These are phyloP conservation scores for Dysmachus trigonus DNA, from an alignment of 2,888 invertebrate genomes.

Conservation along the genomic window DNA sequence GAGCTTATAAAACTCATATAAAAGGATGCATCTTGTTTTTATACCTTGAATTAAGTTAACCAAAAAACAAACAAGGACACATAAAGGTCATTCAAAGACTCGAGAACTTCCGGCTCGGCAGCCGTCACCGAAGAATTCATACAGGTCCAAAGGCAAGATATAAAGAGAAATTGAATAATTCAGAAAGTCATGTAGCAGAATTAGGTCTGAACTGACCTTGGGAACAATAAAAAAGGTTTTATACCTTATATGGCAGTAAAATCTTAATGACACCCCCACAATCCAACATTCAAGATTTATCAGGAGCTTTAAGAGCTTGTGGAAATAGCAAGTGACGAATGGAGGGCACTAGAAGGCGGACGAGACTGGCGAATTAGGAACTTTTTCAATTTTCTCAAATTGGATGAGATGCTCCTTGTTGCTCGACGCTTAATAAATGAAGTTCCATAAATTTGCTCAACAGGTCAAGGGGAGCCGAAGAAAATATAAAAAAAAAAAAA, in stretches of 20 bases:
- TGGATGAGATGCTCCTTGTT: background rate
- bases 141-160: background rate
- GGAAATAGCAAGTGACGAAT: background rate
- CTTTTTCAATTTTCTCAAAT: constrained; percentile 19
- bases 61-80: background rate
- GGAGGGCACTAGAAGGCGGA: background rate
- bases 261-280: background rate
- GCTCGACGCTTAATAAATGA: constrained; percentile 12
- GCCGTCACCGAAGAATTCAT: background rate
- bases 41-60: background rate
- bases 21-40: background rate
- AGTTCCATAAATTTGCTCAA: constrained; percentile 31
- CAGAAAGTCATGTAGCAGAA: background rate
- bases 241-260: background rate
- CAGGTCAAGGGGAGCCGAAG: constrained; percentile 18
- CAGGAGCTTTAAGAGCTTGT: background rate
- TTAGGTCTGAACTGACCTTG: background rate
- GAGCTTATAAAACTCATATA: background rate
- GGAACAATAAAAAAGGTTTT: background rate
- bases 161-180: background rate
- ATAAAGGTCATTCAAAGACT: background rate
- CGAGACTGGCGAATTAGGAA: background rate
- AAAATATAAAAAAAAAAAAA: constrained; percentile 33
- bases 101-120: background rate
- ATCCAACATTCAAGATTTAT: background rate